Base-by-base conservation (phyloP, 2,888 invertebrate species). In the Strigamia transsilvanica region DNA sequence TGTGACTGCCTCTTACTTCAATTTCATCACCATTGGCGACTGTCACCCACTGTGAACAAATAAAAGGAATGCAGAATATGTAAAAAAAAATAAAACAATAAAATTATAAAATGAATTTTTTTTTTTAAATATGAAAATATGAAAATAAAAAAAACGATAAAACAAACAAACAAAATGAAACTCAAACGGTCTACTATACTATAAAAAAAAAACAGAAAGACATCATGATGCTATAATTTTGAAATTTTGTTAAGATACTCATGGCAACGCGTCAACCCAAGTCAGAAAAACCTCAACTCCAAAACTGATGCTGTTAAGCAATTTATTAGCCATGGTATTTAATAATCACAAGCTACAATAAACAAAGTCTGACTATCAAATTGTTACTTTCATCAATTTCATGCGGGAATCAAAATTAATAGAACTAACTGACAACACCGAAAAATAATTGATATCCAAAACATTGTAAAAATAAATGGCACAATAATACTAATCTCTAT, bases 1-100 rank as follows among this genome's bases (percentile, higher is more conserved):
- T 34, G 42, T 38, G 41, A 42, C 38, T 42, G 80, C 80, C 3
- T 21, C 82, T 82, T 79, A 79, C 82, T 82, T 82, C 82, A 2
- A 41, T 27, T 66, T 61, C 82, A 18, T 56, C 79, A 81, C 32
- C 85, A 85, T 87, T 91, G 81, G 41, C 18, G 3, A 56, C 15
- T 32, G 51, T 82, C 82, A 82, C 77, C 51, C 80, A 80, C 66
- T 82, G 66, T 27, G 32, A 56, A 79, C 61, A 61, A 78, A 34
- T 34, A 34, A 79, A 82, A 27, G 51, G 27, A 80, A 80, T 23
- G 46, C 12, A 2, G 32, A 23, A 46, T 23, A 46, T 18, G 18
- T 38, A 79, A 79, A 79, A 38, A 32, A 41, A 79, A 79, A 42
- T 51, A 80, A 80, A 15, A 80, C 2, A n/a, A 46, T 18, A 42